Conservation (phyloP, 2,888 invertebrate genomes). For the Microctonus brassicae region DNA sequence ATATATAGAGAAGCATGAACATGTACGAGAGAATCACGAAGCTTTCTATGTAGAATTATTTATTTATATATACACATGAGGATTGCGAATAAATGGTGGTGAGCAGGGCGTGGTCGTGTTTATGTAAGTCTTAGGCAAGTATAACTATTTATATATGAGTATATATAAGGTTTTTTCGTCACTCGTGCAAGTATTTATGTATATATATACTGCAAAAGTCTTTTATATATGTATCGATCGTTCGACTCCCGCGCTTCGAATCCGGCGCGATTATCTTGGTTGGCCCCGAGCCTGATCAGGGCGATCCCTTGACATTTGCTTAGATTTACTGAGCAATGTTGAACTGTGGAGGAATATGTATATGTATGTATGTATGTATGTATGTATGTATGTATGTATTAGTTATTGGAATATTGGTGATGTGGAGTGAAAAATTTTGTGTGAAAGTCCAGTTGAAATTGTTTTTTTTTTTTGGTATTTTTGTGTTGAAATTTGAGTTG, state of each 20-base stretch:
- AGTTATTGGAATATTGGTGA: not conserved
- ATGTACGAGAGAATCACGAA: slow-evolving; percentile 7
- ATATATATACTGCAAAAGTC: slow-evolving; percentile 23
- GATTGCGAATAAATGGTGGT: slow-evolving; percentile 48
- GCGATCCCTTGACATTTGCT: slow-evolving; percentile 56
- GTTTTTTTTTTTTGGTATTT: no score
- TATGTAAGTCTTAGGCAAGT: slow-evolving; percentile 62
- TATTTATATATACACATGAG: slow-evolving; percentile 24
- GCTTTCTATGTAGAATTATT: not conserved
- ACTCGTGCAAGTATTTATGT: slow-evolving; percentile 43
- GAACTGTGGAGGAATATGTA: not conserved
- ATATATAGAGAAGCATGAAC: not conserved
- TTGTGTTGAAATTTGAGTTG: no score
- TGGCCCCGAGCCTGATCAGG: slow-evolving; percentile 49
- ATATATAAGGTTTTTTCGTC: slow-evolving; percentile 60
- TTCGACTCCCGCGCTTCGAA: slow-evolving; percentile 59
- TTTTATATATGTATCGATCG: slow-evolving; percentile 39
- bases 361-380: not conserved
- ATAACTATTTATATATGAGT: no score
- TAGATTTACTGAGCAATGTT: slow-evolving; percentile 21
- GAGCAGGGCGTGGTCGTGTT: slow-evolving; percentile 66
- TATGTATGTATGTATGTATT: not conserved
- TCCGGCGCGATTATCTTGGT: slow-evolving; percentile 48
- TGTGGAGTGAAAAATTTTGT: no score
- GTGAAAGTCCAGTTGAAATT: not conserved